Evolutionary conservation across 2,888 invertebrate species (phyloP), one percentile per base, ranked within the genome.

Genomic region (Torymus aiolomorphi): DNA sequence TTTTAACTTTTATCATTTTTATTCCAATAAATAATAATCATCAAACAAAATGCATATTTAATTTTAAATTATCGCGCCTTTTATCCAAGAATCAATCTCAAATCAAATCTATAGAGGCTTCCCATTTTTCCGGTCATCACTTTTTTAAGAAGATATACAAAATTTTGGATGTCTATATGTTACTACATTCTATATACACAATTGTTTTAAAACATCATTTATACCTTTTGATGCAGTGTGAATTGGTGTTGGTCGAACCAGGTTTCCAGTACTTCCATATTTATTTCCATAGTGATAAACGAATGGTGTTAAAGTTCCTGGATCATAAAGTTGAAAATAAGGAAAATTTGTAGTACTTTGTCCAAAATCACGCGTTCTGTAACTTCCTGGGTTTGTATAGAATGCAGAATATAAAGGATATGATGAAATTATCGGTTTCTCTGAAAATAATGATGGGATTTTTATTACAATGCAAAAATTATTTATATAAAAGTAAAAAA

Each of bases 161-260:
- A n/a, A n/a, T n/a, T n/a, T n/a, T n/a, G n/a, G n/a, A n/a, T n/a
- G n/a, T n/a, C n/a, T n/a, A n/a, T 20, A 20, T 20, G 2, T 42
- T 42, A 42, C 42, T 8, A 42, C 42, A 42, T 8, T 8, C 8
- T 42, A 42, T 42, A 10, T 42, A 42, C 5, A 42, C 8, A 42
- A 42, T 5, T 42, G 8, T 8, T 42, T 42, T 42, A 42, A 42
- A 42, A 42, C 8, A 42, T 8, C 8, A 8, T 42, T 8, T 42
- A 10, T 42, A 90, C 89, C 86, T 83, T 87, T 83, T n/a, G 87
- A 84, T 2, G 87, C 76, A 13, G 88, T 87, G 74, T 88, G 85
- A 51, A 89, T 76, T 0, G 89, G 87, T 5, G 85, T 80, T 0
- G 89, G 86, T 51, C 87, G 85, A 76, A 87, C 86, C 10, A 88